Base-by-base conservation (phyloP, 1,140 invertebrate genomes). In the Vanessa atalanta region DNA sequence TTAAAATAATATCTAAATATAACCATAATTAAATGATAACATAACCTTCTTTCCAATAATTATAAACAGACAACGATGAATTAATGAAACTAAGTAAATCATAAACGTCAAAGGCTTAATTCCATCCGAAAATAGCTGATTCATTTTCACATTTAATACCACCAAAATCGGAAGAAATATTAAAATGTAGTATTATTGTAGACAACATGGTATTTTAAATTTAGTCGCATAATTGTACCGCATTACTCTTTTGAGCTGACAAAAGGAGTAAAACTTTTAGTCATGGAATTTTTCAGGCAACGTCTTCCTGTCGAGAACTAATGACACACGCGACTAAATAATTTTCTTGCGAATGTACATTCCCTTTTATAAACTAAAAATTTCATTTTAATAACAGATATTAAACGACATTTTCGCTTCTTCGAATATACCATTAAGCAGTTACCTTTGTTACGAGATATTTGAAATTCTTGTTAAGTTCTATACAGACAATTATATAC, bases 241-340 rank as follows among this genome's bases (percentile, higher is more conserved):
- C 69, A 76, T 76, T 76, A 72, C 65, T 76, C 69, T 67, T 72
- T 75, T 66, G 16, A 64, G 70, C 74, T 68, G 64, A 76, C 74
- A 76, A 76, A 72, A 72, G 55, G 55, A 65, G 57, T 72, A 72
- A 76, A 76, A 70, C 63, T 72, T 72, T 76, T 76, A 72, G 74
- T 68, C 74, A 76, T 76, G 69, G 70, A 72, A 76, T 76, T 72
- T 76, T 76, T 76, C 74, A 70, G 70, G 65, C 74, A 65, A 69
- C 47, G 69, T 76, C 74, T 72, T 72, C 65, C 68, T 76, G 74
- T 76, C 74, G 74, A 61, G 65, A 72, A 76, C 74, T 72, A 72
- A 76, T 72, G 74, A 76, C 74, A 67, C 69, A 70, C 67, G 73
- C 73, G 7, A 70, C 47, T 55, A 47, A 73, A 67, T 61, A 61